phyloP scores from a whole-genome alignment of 1,140 invertebrate species.

The Drosophila persimilis region DNA sequence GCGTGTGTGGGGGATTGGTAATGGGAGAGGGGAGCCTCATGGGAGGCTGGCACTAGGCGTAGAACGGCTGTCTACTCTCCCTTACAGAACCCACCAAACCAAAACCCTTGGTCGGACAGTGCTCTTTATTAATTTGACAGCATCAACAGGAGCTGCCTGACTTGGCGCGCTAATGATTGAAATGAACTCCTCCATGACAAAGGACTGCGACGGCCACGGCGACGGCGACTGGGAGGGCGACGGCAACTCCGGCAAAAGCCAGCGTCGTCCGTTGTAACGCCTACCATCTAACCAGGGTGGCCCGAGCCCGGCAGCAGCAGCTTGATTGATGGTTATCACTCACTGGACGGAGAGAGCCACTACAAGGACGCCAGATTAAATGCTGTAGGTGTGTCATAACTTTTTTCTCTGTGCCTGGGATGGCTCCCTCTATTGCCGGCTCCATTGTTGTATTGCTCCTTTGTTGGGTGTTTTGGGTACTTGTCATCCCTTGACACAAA shows the following conservation, averaged over 20 bases:
- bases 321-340: conserved; percentile 82
- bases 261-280: conserved; percentile 51
- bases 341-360: conserved; percentile 52
- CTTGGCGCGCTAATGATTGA: conserved; percentile 76
- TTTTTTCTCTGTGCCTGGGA: conserved; percentile 42
- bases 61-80: conserved; percentile 23
- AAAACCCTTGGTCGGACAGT: conserved; percentile 30
- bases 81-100: conserved; percentile 8
- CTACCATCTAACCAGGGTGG: conserved; percentile 48
- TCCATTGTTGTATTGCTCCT: conserved; percentile 64
- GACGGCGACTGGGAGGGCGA: not conserved
- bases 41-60: conserved; percentile 8
- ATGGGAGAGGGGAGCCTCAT: conserved; percentile 16
- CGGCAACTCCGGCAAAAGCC: conserved; percentile 59
- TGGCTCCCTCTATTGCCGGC: not conserved
- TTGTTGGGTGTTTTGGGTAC: conserved; percentile 56
- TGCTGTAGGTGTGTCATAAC: conserved; percentile 80
- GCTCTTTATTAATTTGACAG: conserved; percentile 82
- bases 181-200: conserved; percentile 64
- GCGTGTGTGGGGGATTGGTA: conserved; percentile 60
- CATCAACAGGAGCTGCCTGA: conserved; percentile 71
- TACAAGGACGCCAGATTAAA: conserved; percentile 72
- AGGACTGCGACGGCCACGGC: not conserved
- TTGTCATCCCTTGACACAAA: conserved; percentile 52
- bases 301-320: conserved; percentile 26